These are phyloP conservation scores for Danaus chrysippus DNA, from an alignment of 2,888 invertebrate genomes.

Conservation along the genomic window DNA sequence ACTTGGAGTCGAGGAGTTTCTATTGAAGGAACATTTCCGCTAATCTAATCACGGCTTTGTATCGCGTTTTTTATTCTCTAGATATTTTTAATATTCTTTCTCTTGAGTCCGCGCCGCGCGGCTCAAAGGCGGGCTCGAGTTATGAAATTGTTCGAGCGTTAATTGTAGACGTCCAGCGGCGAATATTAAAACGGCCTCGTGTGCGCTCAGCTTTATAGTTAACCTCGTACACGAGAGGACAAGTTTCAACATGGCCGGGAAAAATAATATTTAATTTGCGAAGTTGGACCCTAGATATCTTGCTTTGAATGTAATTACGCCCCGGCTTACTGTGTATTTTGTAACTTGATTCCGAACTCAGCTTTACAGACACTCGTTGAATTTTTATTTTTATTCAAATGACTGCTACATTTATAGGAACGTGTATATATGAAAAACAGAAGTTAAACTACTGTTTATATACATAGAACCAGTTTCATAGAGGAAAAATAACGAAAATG, in stretches of 20 bases:
- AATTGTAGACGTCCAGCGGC: constrained; percentile 75
- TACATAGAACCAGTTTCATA: too few relatives aligned
- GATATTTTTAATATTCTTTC: constrained; percentile 56
- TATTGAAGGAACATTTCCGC: constrained; percentile 44
- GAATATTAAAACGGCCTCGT: constrained; percentile 71
- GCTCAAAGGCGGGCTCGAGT: constrained; percentile 74
- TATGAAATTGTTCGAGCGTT: constrained; percentile 77
- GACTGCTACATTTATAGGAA: background rate
- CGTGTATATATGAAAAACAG: too few relatives aligned
- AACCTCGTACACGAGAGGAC: constrained; percentile 51
- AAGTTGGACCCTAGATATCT: constrained; percentile 45
- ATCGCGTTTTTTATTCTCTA: constrained; percentile 46
- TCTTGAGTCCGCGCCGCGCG: constrained; percentile 46
- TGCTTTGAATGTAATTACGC: constrained; percentile 42
- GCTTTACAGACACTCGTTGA: constrained; percentile 22
- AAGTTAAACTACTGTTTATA: too few relatives aligned
- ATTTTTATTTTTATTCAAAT: constrained; percentile 20
- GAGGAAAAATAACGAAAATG: too few relatives aligned
- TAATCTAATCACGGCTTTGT: constrained; percentile 67
- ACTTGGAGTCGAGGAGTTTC: constrained; percentile 26
- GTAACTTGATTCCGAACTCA: constrained; percentile 27
- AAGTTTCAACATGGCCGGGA: constrained; percentile 50
- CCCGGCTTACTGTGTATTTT: constrained; percentile 25
- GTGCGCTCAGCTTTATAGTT: constrained; percentile 58
- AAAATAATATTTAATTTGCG: constrained; percentile 63